A percentile compares a stretch with the other conserved stretches of the same genome.
Evolutionary conservation across 1,140 invertebrate species (phyloP).

Genomic region (Caenorhabditis tropicalis): DNA sequence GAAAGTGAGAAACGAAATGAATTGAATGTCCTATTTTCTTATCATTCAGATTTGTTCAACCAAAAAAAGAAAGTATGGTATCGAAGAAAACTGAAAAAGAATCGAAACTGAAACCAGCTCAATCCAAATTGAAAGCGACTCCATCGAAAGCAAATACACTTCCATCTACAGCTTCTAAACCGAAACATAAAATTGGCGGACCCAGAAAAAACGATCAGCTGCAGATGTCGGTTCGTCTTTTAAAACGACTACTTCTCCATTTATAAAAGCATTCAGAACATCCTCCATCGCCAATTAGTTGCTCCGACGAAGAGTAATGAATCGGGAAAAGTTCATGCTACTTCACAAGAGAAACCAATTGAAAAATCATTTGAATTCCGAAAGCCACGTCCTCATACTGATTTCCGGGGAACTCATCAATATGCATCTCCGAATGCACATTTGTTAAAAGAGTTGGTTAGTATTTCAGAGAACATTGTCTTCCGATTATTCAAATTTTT

Average conservation of each 20-base stretch:
- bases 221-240: too few relatives aligned
- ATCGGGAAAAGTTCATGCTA: not conserved
- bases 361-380: not conserved
- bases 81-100: not conserved
- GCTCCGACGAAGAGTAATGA: not conserved
- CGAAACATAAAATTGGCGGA: not conserved
- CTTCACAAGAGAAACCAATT: not conserved
- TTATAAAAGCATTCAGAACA: not conserved
- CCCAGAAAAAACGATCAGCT: too few relatives aligned
- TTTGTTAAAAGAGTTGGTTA: not conserved
- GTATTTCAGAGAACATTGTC: not conserved
- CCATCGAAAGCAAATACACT: not conserved
- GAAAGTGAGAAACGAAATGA: not conserved
- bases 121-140: not conserved
- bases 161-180: not conserved
- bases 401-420: constrained; percentile 1
- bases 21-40: not conserved
- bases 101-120: not conserved
- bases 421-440: constrained; percentile 2
- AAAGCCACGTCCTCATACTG: not conserved
- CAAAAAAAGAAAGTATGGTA: not conserved
- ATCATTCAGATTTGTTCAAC: not conserved
- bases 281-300: not conserved
- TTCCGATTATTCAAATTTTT: not conserved
- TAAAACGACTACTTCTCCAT: not conserved